A percentile compares a stretch with the other conserved stretches of the same genome.
phyloP scores from a whole-genome alignment of 1,140 invertebrate species.

The Rhagoletis zephyria region DNA sequence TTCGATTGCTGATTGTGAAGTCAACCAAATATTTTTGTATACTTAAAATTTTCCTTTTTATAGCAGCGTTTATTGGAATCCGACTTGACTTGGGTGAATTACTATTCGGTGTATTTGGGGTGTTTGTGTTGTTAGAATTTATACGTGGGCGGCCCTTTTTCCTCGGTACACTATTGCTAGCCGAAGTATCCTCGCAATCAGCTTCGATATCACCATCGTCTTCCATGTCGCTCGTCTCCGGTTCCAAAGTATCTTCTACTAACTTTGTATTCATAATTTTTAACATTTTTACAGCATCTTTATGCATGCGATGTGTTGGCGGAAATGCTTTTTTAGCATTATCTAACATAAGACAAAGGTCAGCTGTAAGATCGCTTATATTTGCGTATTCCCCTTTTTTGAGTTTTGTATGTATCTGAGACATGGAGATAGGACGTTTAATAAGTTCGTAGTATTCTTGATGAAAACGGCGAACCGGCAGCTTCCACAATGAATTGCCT shows the following conservation, averaged over 20 bases:
- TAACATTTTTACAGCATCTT: slow-evolving; percentile 78
- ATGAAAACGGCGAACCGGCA: slow-evolving; percentile 91
- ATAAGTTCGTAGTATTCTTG: slow-evolving; percentile 99
- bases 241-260: slow-evolving; percentile 68
- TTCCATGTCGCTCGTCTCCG: slow-evolving; percentile 67
- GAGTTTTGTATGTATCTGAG: slow-evolving; percentile 93
- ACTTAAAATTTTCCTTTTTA: slow-evolving; percentile 83
- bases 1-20: slow-evolving; percentile 84
- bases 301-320: slow-evolving; percentile 88
- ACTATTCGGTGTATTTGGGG: slow-evolving; percentile 73
- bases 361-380: slow-evolving; percentile 90
- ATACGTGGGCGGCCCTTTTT: slow-evolving; percentile 70
- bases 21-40: slow-evolving; percentile 85
- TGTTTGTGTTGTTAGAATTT: slow-evolving; percentile 75
- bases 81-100: slow-evolving; percentile 69
- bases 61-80: slow-evolving; percentile 67
- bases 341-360: slow-evolving; percentile 98
- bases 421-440: slow-evolving; percentile 93
- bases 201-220: slow-evolving; percentile 63
- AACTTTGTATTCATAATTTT: slow-evolving; percentile 71
- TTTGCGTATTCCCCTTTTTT: slow-evolving; percentile 89
- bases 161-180: slow-evolving; percentile 59
- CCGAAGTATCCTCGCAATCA: slow-evolving; percentile 59
- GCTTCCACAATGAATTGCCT: slow-evolving; percentile 91
- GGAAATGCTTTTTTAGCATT: slow-evolving; percentile 95